Evolutionary conservation across 1,140 invertebrate species (phyloP).

Genomic region (Drosophila novamexicana): DNA sequence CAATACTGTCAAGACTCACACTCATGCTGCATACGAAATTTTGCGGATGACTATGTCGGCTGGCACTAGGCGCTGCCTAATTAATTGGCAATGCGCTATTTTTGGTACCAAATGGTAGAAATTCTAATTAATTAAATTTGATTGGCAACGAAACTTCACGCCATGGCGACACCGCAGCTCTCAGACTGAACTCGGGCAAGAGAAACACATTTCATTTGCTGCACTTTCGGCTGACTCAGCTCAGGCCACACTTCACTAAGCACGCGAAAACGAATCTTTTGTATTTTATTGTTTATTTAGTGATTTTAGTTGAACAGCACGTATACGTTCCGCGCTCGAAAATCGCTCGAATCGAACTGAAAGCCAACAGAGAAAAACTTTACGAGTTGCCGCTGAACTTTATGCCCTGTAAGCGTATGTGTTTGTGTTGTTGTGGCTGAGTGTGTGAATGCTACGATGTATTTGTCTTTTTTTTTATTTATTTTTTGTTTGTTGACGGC

Average conservation of each 20-base stretch:
- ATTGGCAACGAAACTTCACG: conserved; percentile 27
- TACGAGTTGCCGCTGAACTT: conserved; percentile 73
- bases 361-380: conserved; percentile 69
- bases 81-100: conserved; percentile 64
- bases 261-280: conserved; percentile 26
- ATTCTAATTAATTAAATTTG: conserved; percentile 64
- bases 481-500: conserved; percentile 68
- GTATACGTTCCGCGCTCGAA: conserved; percentile 74
- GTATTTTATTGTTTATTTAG: conserved; percentile 28
- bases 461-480: conserved; percentile 57
- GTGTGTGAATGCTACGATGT: conserved; percentile 4
- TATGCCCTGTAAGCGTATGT: conserved; percentile 57
- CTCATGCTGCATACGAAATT: conserved; percentile 57
- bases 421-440: conserved; percentile 35
- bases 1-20: conserved; percentile 32
- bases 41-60: conserved; percentile 36
- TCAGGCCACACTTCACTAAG: conserved; percentile 25
- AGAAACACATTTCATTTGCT: conserved; percentile 14
- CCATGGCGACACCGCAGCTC: conserved; percentile 37
- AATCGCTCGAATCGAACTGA: conserved; percentile 82
- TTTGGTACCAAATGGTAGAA: conserved; percentile 42
- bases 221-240: conserved; percentile 53
- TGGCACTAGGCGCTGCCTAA: conserved; percentile 36
- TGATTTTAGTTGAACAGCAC: conserved; percentile 30
- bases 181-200: conserved; percentile 7